Base-by-base conservation (phyloP, 2,888 invertebrate species). In the Sinodicranocentrus sp. region DNA sequence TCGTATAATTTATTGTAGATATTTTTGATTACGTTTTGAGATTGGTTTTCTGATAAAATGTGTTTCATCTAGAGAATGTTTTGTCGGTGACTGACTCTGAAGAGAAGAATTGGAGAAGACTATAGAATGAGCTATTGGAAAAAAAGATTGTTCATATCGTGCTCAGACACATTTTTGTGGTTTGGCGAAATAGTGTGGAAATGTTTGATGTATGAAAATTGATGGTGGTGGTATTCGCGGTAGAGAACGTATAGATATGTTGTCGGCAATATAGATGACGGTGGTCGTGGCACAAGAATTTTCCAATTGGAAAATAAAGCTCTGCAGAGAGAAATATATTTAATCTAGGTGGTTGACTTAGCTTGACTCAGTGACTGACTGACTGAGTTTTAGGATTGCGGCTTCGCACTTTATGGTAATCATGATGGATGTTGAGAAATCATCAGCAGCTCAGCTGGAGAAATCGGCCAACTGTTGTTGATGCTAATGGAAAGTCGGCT, bases 41-140 rank as follows among this genome's bases (percentile, higher is more conserved):
- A 80, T 80, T 72, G 80, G 63, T 71, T 79, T 70, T 77, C 28
- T 28, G 67, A 76, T 67, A 67, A 76, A 76, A 67, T 76, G 13
- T 48, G 25, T 25, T 33, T 3, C 33, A 33, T 10, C 5, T 10
- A 10, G n/a, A n/a, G n/a, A n/a, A n/a, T n/a, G n/a, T n/a, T n/a
- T n/a, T n/a, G n/a, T n/a, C n/a, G n/a, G n/a, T n/a, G n/a, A n/a
- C n/a, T n/a, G 39, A 39, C 39, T 39, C 19, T 15, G 19, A 13
- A 70, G 13, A 44, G 43, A n/a, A n/a, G n/a, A n/a, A n/a, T n/a
- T n/a, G n/a, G n/a, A n/a, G n/a, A n/a, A n/a, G n/a, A n/a, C n/a
- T n/a, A n/a, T n/a, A n/a, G n/a, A n/a, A n/a, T n/a, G n/a, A n/a
- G n/a, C n/a, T n/a, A n/a, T n/a, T n/a, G n/a, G n/a, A n/a, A n/a